Conservation (phyloP, 1,140 invertebrate species). For the Matsumurasca onukii region DNA sequence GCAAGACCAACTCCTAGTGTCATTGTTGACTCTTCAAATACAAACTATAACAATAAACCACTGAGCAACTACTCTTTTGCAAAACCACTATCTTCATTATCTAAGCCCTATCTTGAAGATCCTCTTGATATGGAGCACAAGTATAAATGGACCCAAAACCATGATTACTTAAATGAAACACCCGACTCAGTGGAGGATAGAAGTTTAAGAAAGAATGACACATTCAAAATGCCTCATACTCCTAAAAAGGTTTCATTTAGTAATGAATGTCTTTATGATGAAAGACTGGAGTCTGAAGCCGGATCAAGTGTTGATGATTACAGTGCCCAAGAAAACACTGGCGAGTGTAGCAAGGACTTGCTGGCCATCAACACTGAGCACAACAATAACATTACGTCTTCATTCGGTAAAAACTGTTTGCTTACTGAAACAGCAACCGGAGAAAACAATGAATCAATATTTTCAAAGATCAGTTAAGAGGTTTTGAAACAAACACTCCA, state of each 20-base stretch:
- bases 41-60: too few species aligned
- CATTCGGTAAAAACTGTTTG: neutral
- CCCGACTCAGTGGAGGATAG: too few species aligned
- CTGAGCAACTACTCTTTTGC: too few species aligned
- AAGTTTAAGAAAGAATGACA: too few species aligned
- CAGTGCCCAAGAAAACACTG: neutral
- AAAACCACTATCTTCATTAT: too few species aligned
- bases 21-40: too few species aligned
- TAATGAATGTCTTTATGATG: conserved; percentile 20
- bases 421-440: neutral
- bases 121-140: too few species aligned
- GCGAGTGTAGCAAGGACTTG: neutral
- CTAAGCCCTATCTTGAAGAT: too few species aligned
- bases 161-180: too few species aligned
- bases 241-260: conserved; percentile 17
- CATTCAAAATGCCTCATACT: conserved; percentile 1
- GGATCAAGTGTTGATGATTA: neutral
- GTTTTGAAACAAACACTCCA: neutral
- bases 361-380: neutral
- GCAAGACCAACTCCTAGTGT: too few species aligned
- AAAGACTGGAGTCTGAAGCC: neutral
- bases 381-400: neutral
- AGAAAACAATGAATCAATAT: neutral
- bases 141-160: too few species aligned
- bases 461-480: neutral